Conservation (phyloP, 2,797 vertebrate species). For the Pipistrellus kuhlii region DNA sequence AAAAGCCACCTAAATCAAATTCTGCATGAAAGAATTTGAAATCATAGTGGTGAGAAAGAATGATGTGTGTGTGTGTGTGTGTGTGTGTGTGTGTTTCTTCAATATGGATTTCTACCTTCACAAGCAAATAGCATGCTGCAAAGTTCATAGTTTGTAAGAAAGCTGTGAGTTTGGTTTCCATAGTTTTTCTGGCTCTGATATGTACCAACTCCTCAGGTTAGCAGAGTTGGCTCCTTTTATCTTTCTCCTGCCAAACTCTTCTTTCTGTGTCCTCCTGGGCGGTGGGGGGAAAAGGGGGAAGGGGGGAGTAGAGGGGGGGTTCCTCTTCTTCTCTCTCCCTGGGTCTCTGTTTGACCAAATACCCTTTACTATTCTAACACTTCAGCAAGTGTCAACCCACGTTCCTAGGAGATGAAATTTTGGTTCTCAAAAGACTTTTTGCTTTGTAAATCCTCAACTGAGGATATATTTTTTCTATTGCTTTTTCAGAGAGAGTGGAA, state of each 20-base stretch:
- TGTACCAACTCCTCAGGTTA: neutral
- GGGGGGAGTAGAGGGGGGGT: too few species aligned
- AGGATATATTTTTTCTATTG: too few species aligned
- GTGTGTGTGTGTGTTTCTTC: too few species aligned
- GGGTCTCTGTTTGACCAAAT: neutral
- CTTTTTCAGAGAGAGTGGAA: too few species aligned
- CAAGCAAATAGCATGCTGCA: neutral
- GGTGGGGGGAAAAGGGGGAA: rapidly evolving
- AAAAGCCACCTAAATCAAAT: constrained; percentile 40
- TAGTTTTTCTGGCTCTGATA: neutral
- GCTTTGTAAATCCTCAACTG: too few species aligned
- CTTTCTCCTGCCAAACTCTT: neutral
- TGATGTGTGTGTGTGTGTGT: neutral
- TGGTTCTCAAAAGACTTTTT: neutral
- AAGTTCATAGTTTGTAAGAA: constrained; percentile 18
- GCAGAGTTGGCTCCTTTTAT: neutral
- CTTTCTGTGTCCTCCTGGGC: neutral
- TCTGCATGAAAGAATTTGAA: neutral
- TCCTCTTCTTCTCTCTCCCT: neutral
- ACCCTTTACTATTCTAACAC: neutral
- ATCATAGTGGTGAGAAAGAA: neutral
- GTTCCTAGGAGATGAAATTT: neutral
- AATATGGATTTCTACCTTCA: constrained; percentile 2
- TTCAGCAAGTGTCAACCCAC: neutral
- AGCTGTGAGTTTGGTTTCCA: neutral